Percentiles rank a stretch among this genome's conserved stretches.
Evolutionary conservation across 2,888 invertebrate genomes (phyloP).

Genomic region (Drosophila histrio): DNA sequence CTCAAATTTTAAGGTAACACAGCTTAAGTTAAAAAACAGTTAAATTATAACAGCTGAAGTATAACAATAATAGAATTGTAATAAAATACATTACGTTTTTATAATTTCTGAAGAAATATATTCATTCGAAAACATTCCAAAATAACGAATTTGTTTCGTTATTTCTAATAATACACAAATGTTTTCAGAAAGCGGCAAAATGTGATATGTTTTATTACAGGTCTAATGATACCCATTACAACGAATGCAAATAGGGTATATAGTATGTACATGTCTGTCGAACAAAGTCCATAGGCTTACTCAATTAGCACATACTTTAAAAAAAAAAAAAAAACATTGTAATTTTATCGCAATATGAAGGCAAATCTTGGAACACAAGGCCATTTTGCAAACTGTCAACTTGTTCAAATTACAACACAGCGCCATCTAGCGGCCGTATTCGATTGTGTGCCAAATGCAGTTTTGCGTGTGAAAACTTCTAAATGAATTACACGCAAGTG

Average conservation of each 20-base stretch:
- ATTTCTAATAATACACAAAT: too few species aligned
- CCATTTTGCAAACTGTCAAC: constrained; percentile 28
- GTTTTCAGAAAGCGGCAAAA: too few species aligned
- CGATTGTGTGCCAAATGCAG: constrained; percentile 44
- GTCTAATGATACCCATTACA: not conserved
- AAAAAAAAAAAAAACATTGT: not conserved
- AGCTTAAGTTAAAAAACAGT: too few species aligned
- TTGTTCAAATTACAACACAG: constrained; percentile 1
- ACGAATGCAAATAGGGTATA: not conserved
- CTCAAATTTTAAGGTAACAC: too few species aligned
- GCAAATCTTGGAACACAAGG: not conserved
- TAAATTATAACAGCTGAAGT: too few species aligned
- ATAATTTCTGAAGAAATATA: too few species aligned
- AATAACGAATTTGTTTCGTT: too few species aligned
- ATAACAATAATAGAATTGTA: too few species aligned
- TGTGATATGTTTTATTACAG: too few species aligned
- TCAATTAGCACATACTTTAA: constrained; percentile 4
- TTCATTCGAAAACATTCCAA: too few species aligned
- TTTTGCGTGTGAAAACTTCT: constrained; percentile 51
- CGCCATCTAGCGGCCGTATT: constrained; percentile 52
- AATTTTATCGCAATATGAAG: not conserved
- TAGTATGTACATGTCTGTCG: not conserved
- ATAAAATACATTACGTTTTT: too few species aligned
- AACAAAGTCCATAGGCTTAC: not conserved
- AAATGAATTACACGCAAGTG: constrained; percentile 46